Evolutionary conservation across 2,888 invertebrate genomes (phyloP), one percentile per base, ranked within the genome.

Genomic region (Drosophila mettleri): DNA sequence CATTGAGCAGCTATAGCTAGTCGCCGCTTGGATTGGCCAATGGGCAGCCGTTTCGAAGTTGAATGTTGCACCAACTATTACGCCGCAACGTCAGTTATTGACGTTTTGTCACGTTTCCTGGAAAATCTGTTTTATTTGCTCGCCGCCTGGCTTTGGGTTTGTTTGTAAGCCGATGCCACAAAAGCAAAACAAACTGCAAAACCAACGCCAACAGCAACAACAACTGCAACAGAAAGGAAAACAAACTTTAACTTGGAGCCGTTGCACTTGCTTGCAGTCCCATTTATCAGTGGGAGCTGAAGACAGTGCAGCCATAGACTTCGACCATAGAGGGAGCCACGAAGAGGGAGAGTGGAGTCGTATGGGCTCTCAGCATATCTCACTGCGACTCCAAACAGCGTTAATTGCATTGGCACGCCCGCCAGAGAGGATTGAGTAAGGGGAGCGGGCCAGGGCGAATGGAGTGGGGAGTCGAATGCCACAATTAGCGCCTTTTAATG

Each of bases 41-140:
- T 72, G 68, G 62, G 45, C 62, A 41, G 46, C 39, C 64, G 67
- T 63, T 58, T 68, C 66, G 75, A 38, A 38, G 63, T 38, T 33
- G 38, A 51, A 39, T 29, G 61, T 45, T 51, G 74, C 68, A 64
- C 43, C 65, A 69, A 74, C 79, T 65, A 49, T n/a, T 33, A 71
- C 66, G 51, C 61, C 53, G 69, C 61, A 51, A 59, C 54, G 58
- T 57, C 69, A 71, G 73, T 74, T 83, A 86, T 90, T 90, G 89
- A 86, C 89, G 90, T 89, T 90, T 90, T 82, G 89, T 90, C 90
- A 90, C 90, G 90, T 88, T 90, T 90, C 90, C 79, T 78, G 85
- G 90, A 90, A 84, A 84, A 89, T 88, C 82, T 80, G 89, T 82
- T 88, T 88, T 81, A 84, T 84, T 84, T 84, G 85, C 71, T 84